These are phyloP conservation scores for Macroteleia sp. DNA, from an alignment of 2,888 invertebrate genomes.

Conservation along the genomic window DNA sequence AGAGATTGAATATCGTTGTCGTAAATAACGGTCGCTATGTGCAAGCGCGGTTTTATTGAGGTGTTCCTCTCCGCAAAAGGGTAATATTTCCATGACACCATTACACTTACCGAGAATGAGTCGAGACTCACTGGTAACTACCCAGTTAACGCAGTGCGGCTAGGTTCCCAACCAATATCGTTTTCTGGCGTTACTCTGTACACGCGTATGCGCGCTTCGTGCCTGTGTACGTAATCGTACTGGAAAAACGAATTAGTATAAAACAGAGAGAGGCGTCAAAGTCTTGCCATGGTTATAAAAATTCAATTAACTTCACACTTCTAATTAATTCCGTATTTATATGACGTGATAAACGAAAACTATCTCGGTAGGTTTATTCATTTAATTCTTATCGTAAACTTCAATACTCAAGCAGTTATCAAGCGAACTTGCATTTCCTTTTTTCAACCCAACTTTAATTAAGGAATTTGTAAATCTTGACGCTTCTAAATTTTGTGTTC, in stretches of 20 bases:
- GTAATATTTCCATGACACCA: slow-evolving; percentile 78
- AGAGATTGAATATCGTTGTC: slow-evolving; percentile 75
- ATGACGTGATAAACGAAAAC: slow-evolving; percentile 76
- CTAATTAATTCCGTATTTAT: slow-evolving; percentile 79
- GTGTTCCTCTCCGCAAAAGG: slow-evolving; percentile 72
- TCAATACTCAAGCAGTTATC: slow-evolving; percentile 17
- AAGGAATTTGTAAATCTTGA: slow-evolving; percentile 15
- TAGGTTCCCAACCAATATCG: slow-evolving; percentile 64
- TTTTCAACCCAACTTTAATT: slow-evolving; percentile 31
- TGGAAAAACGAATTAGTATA: slow-evolving; percentile 57
- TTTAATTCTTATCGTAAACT: slow-evolving; percentile 67
- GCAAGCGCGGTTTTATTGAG: slow-evolving; percentile 75
- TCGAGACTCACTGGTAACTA: slow-evolving; percentile 72
- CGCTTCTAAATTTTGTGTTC: no score
- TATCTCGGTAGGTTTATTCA: slow-evolving; percentile 67
- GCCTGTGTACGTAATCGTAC: slow-evolving; percentile 20
- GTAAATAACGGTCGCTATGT: slow-evolving; percentile 71
- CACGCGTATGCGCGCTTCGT: slow-evolving; percentile 24
- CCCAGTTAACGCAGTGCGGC: slow-evolving; percentile 75
- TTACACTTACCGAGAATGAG: slow-evolving; percentile 78
- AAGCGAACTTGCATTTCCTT: slow-evolving; percentile 25
- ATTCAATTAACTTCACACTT: slow-evolving; percentile 79
- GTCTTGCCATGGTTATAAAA: slow-evolving; percentile 76
- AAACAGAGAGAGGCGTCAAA: slow-evolving; percentile 58
- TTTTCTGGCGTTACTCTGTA: slow-evolving; percentile 64